Conservation (phyloP, 2,113 vertebrate species). For the Nycticorax nycticorax region DNA sequence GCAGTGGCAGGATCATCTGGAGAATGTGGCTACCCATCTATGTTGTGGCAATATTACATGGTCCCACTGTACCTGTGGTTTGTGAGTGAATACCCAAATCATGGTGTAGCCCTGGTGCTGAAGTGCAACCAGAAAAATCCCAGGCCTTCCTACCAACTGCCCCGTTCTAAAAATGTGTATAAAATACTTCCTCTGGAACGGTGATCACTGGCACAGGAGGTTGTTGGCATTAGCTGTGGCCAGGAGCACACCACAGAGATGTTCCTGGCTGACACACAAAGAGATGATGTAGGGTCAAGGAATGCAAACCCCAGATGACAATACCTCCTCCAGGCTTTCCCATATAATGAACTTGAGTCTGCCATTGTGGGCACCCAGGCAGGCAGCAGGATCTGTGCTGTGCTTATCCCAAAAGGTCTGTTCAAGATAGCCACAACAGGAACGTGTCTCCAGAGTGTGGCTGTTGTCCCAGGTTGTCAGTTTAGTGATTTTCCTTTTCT, state of each 20-base stretch:
- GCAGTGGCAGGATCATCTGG: background rate
- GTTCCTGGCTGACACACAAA: background rate
- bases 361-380: accelerated
- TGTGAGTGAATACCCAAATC: background rate
- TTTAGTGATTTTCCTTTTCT: background rate
- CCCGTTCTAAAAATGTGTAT: background rate
- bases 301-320: background rate
- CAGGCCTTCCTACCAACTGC: background rate
- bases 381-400: background rate
- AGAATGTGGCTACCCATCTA: background rate
- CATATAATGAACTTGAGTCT: background rate
- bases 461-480: accelerated
- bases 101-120: background rate
- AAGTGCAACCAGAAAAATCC: background rate
- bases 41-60: background rate
- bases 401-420: background rate
- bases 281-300: background rate
- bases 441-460: background rate
- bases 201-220: background rate
- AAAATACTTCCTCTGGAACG: background rate
- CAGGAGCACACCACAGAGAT: background rate
- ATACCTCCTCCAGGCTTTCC: background rate
- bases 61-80: background rate
- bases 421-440: background rate
- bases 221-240: background rate